Percentiles rank a stretch among this genome's conserved stretches.
These are phyloP conservation scores for Drosophila leontia DNA, from an alignment of 1,140 invertebrate genomes.

Conservation along the genomic window DNA sequence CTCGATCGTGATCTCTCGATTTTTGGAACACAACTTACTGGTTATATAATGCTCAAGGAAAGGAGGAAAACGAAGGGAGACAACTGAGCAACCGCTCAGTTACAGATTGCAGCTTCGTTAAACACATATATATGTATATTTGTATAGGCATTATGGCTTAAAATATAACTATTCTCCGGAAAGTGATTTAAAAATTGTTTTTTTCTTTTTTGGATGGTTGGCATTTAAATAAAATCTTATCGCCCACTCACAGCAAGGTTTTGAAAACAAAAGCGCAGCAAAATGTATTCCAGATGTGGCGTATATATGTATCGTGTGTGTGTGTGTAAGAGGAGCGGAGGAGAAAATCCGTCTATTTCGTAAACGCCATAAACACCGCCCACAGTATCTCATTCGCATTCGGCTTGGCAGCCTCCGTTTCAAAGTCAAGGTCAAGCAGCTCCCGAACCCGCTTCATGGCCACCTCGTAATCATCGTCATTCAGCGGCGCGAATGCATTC, in stretches of 20 bases:
- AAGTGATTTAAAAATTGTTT: constrained; percentile 18
- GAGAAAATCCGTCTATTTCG: constrained; percentile 90
- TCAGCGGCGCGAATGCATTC: constrained; percentile 99
- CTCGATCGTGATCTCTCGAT: constrained; percentile 12
- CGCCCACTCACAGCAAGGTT: constrained; percentile 48
- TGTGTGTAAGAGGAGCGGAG: constrained; percentile 31
- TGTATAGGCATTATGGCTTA: constrained; percentile 47
- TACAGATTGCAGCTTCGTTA: constrained; percentile 32
- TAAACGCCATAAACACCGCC: constrained; percentile 99
- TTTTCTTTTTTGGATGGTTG: constrained; percentile 23
- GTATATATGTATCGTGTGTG: constrained; percentile 13
- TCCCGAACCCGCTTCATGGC: constrained; percentile 98
- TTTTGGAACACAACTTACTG: constrained; percentile 70
- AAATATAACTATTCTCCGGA: constrained; percentile 36
- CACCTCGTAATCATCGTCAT: constrained; percentile 99
- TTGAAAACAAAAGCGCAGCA: constrained; percentile 57
- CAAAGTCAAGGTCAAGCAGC: constrained; percentile 98
- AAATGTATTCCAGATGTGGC: constrained; percentile 45
- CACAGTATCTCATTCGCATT: constrained; percentile 97
- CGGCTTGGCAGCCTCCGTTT: constrained; percentile 95
- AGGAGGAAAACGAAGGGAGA: constrained; percentile 5
- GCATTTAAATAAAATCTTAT: constrained; percentile 39
- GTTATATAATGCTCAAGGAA: constrained; percentile 34
- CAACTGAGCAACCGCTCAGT: constrained; percentile 13
- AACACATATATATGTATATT: constrained; percentile 36